These are phyloP conservation scores for Dendropsophus ebraccatus DNA, from an alignment of 2,113 vertebrate species.

Conservation along the genomic window DNA sequence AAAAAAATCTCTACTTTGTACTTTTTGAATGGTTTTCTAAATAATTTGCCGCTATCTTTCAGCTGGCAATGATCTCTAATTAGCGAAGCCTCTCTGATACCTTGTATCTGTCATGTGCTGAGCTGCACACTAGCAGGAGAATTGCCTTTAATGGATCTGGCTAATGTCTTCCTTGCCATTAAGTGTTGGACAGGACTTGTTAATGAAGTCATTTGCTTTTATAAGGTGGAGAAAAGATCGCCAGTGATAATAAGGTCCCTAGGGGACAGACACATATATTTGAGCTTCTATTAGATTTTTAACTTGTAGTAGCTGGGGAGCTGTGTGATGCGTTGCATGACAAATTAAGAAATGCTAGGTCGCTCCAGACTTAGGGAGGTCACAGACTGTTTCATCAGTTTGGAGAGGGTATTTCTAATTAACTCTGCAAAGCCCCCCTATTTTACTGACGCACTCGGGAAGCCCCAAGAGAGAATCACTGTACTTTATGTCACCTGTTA, in stretches of 20 bases:
- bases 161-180: conserved; percentile 52
- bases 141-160: conserved; percentile 48
- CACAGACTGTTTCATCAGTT: conserved; percentile 6
- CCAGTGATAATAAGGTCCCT: conserved; percentile 54
- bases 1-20: conserved; percentile 10
- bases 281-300: conserved; percentile 49
- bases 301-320: conserved; percentile 30
- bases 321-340: conserved; percentile 40
- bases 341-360: conserved; percentile 38
- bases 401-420: conserved; percentile 45
- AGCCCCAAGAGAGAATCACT: not conserved
- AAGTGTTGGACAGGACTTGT: conserved; percentile 54
- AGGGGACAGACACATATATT: conserved; percentile 46
- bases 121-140: conserved; percentile 29
- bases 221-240: conserved; percentile 50
- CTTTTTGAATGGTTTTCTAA: not conserved
- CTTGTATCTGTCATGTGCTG: conserved; percentile 27
- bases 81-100: conserved; percentile 19
- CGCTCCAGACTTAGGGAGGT: conserved; percentile 19
- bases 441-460: not conserved
- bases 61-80: conserved; percentile 34
- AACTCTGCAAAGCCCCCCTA: not conserved
- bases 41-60: not conserved
- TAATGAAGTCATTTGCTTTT: conserved; percentile 57
- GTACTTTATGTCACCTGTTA: not conserved